Percentiles rank a stretch among this genome's conserved stretches.
Conservation (phyloP, 2,888 invertebrate genomes). For the Plagiodera versicolora region DNA sequence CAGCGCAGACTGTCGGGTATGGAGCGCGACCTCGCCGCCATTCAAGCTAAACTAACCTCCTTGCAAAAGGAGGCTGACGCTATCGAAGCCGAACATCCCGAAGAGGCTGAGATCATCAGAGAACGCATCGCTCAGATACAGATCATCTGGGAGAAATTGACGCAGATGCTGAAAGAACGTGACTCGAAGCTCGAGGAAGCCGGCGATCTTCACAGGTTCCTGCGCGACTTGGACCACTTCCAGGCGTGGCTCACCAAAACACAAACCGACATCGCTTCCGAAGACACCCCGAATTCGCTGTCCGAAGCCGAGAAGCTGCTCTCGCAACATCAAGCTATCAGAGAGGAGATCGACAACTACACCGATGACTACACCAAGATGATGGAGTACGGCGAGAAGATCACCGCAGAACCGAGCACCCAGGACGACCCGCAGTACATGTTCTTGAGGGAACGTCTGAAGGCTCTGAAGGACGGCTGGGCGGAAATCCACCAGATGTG, state of each 20-base stretch:
- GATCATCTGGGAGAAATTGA: slow-evolving; percentile 90
- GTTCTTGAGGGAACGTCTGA: slow-evolving; percentile 97
- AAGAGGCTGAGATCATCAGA: slow-evolving; percentile 87
- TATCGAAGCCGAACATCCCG: slow-evolving; percentile 92
- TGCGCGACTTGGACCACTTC: slow-evolving; percentile 99
- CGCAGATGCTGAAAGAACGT: slow-evolving; percentile 93
- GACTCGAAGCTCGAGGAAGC: slow-evolving; percentile 98
- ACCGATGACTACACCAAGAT: slow-evolving; percentile 94
- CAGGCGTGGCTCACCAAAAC: slow-evolving; percentile 92
- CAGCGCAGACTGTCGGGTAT: slow-evolving; percentile 91
- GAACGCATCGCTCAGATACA: slow-evolving; percentile 91
- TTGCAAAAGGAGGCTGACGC: slow-evolving; percentile 90
- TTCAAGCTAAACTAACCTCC: slow-evolving; percentile 94
- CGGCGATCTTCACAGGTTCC: slow-evolving; percentile 96
- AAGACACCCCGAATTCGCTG: slow-evolving; percentile 90
- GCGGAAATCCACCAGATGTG: slow-evolving; percentile 99
- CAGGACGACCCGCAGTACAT: slow-evolving; percentile 99
- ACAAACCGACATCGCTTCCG: slow-evolving; percentile 97
- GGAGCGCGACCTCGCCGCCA: slow-evolving; percentile 98
- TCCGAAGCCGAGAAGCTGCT: slow-evolving; percentile 96
- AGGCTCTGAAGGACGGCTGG: slow-evolving; percentile 99
- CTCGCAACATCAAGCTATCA: slow-evolving; percentile 96
- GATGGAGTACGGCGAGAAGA: slow-evolving; percentile 98
- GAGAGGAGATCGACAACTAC: slow-evolving; percentile 99
- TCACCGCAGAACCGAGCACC: slow-evolving; percentile 84